Conservation (phyloP, 2,888 invertebrate genomes). For the Eledona agricola region DNA sequence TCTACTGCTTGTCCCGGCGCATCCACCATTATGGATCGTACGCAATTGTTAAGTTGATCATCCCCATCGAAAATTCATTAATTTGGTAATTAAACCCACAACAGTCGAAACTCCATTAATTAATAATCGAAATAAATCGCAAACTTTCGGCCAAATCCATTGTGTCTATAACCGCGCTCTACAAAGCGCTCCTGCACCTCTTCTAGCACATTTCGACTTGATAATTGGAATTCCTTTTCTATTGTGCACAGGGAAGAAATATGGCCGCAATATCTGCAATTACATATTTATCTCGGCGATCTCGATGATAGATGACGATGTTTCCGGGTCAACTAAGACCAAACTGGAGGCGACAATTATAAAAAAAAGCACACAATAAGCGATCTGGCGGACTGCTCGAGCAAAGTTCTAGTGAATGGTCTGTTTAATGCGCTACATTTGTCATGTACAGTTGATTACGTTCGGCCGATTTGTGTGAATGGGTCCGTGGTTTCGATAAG, state of each 20-base stretch:
- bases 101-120: conserved; percentile 24
- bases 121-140: conserved; percentile 32
- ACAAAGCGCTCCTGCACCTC: conserved; percentile 16
- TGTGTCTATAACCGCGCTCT: conserved; percentile 32
- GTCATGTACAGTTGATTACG: conserved; percentile 61
- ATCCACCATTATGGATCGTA: too few species aligned
- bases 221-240: conserved; percentile 51
- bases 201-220: conserved; percentile 43
- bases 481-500: conserved; percentile 57
- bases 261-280: conserved; percentile 47
- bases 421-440: conserved; percentile 57
- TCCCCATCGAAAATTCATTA: conserved; percentile 9
- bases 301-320: conserved; percentile 15
- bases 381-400: conserved; percentile 16
- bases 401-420: conserved; percentile 46
- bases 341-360: conserved; percentile 13
- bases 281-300: conserved; percentile 49
- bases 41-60: too few species aligned
- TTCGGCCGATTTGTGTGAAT: conserved; percentile 59
- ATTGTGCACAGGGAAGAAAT: conserved; percentile 49
- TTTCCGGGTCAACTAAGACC: conserved; percentile 25
- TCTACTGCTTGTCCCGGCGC: too few species aligned
- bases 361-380: conserved; percentile 19
- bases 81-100: background rate
- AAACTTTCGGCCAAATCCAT: conserved; percentile 26